phyloP scores from a whole-genome alignment of 2,888 invertebrate species.

The Xylota sylvarum region DNA sequence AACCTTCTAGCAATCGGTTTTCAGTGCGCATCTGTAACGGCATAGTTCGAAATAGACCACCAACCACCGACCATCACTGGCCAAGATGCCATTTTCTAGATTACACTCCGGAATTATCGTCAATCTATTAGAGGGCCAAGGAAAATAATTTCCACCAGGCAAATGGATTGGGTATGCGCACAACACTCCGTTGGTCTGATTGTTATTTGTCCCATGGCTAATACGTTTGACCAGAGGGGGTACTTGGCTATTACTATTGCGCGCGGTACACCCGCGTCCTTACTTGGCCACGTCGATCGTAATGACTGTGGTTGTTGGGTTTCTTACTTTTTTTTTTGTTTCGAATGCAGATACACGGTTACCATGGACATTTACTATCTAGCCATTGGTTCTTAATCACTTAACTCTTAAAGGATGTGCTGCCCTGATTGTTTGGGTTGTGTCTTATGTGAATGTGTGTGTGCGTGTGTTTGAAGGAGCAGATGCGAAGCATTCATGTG shows the following conservation, averaged over 20 bases:
- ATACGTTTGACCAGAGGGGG: conserved; percentile 72
- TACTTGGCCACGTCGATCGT: conserved; percentile 15
- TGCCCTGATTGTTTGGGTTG: conserved; percentile 55
- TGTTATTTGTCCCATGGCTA: conserved; percentile 76
- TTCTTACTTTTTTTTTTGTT: neutral
- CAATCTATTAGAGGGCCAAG: conserved; percentile 69
- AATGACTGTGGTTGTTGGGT: conserved; percentile 48
- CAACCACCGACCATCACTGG: conserved; percentile 55
- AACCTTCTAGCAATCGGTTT: conserved; percentile 64
- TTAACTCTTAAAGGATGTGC: conserved; percentile 42
- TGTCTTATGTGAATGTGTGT: neutral
- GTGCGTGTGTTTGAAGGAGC: too few species aligned
- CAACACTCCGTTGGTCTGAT: conserved; percentile 64
- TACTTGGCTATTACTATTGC: conserved; percentile 36
- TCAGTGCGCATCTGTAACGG: conserved; percentile 55
- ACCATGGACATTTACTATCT: conserved; percentile 45
- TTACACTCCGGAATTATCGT: conserved; percentile 56
- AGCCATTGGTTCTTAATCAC: conserved; percentile 62
- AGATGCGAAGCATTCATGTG: conserved; percentile 47
- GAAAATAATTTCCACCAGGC: conserved; percentile 59
- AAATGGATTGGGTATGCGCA: neutral
- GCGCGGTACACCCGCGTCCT: conserved; percentile 25
- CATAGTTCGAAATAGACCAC: conserved; percentile 5
- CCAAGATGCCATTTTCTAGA: conserved; percentile 65
- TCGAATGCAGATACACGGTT: conserved; percentile 36